These are phyloP conservation scores for Scomber scombrus DNA, from an alignment of 2,113 vertebrate genomes.

Conservation along the genomic window DNA sequence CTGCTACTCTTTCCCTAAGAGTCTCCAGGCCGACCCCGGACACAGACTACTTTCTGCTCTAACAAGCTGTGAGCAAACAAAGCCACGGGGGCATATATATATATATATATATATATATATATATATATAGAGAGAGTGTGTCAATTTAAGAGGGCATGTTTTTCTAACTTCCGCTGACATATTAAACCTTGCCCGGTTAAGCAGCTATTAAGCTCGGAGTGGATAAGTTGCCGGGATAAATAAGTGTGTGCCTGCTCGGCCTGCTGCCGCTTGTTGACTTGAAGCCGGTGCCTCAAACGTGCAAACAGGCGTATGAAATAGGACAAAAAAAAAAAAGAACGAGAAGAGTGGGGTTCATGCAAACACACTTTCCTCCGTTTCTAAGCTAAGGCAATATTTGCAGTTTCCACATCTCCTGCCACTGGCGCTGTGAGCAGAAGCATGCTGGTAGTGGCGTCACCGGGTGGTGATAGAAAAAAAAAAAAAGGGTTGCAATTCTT, in stretches of 20 bases:
- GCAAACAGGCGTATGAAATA: neutral
- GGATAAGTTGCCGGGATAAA: slow-evolving; percentile 12
- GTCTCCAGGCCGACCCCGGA: neutral
- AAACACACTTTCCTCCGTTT: slow-evolving; percentile 63
- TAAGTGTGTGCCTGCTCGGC: neutral
- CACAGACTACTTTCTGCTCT: neutral
- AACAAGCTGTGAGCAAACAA: neutral
- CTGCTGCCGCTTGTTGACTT: slow-evolving; percentile 40
- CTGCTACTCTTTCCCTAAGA: neutral
- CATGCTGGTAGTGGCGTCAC: neutral
- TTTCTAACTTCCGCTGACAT: neutral
- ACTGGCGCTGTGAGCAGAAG: slow-evolving; percentile 2
- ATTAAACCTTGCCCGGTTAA: slow-evolving; percentile 37
- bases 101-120: neutral
- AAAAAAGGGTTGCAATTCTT: neutral
- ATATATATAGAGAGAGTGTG: neutral
- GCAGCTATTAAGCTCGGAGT: slow-evolving; percentile 24
- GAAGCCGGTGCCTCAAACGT: slow-evolving; percentile 26
- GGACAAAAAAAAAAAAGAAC: slow-evolving; percentile 10
- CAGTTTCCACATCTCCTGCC: slow-evolving; percentile 25
- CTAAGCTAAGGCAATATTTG: slow-evolving; percentile 60
- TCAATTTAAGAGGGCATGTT: slow-evolving; percentile 8
- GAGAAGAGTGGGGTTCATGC: slow-evolving; percentile 18
- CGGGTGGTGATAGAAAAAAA: neutral
- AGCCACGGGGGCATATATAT: too few relatives aligned